Evolutionary conservation across 2,888 invertebrate species (phyloP).

Genomic region (Andrena praecox): DNA sequence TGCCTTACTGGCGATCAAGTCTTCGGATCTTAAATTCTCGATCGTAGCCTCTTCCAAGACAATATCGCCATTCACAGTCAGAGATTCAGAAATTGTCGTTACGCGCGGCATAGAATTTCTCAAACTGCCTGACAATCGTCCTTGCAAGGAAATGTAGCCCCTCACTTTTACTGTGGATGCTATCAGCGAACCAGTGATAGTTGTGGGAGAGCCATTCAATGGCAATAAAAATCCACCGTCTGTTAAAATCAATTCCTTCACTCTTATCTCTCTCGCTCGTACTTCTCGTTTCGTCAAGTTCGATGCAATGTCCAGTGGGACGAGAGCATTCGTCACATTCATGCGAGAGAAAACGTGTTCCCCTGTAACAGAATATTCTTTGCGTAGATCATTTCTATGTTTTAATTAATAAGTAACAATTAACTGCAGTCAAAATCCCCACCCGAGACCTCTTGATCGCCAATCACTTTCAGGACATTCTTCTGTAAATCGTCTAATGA

Average conservation of each 20-base stretch:
- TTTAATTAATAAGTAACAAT: not conserved
- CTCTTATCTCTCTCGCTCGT: constrained; percentile 47
- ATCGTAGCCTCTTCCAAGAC: constrained; percentile 85
- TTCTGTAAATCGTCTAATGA: constrained; percentile 84
- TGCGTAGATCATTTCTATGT: not conserved
- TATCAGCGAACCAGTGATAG: constrained; percentile 68
- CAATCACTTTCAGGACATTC: constrained; percentile 85
- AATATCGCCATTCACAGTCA: constrained; percentile 84
- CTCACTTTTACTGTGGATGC: constrained; percentile 70
- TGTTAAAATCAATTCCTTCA: constrained; percentile 65
- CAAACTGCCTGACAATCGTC: constrained; percentile 84
- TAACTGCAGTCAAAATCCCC: constrained; percentile 54
- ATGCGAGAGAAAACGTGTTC: constrained; percentile 63
- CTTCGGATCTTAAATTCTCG: constrained; percentile 81
- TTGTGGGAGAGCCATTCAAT: constrained; percentile 62
- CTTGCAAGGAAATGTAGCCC: constrained; percentile 84
- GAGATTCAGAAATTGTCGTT: constrained; percentile 83
- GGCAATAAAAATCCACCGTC: constrained; percentile 74
- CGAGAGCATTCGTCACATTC: constrained; percentile 45
- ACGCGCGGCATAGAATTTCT: constrained; percentile 85
- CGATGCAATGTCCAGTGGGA: constrained; percentile 67
- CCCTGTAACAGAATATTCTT: constrained; percentile 55
- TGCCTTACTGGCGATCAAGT: constrained; percentile 77
- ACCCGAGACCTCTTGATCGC: constrained; percentile 85
- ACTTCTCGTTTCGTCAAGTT: constrained; percentile 61